These are phyloP conservation scores for Phocoena phocoena DNA, from an alignment of 2,113 vertebrate genomes.

Conservation along the genomic window DNA sequence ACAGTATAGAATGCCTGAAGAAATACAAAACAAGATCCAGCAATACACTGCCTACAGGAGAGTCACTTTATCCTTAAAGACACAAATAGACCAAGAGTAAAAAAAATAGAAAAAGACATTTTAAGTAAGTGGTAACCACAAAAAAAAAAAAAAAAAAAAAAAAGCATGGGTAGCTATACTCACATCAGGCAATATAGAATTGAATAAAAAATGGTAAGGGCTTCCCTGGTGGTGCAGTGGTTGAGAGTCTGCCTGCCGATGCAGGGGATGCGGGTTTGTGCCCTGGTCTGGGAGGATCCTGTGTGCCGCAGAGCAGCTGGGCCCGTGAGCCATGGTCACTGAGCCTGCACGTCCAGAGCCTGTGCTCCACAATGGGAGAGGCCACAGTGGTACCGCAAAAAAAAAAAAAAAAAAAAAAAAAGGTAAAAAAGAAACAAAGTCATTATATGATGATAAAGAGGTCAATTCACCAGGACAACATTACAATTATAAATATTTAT, in stretches of 20 bases:
- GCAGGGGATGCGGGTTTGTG: too few species aligned
- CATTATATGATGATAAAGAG: background rate
- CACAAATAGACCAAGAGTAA: background rate
- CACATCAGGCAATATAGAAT: background rate
- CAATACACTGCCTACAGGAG: background rate
- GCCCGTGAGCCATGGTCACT: too few species aligned
- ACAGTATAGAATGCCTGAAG: background rate
- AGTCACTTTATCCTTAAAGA: background rate
- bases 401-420: background rate
- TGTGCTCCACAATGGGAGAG: too few species aligned
- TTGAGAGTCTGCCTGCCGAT: too few species aligned
- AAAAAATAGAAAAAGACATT: background rate
- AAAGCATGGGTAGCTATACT: accelerated
- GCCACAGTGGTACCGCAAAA: too few species aligned
- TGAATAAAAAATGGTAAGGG: background rate
- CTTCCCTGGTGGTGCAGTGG: too few species aligned
- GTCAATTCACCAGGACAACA: background rate
- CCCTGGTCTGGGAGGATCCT: too few species aligned
- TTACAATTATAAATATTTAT: background rate
- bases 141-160: too few species aligned
- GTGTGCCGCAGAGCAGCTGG: accelerated
- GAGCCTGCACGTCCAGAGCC: too few species aligned
- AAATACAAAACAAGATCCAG: background rate
- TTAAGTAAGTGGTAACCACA: background rate
- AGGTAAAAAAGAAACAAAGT: background rate